Evolutionary conservation across 2,888 invertebrate species (phyloP).

Genomic region (Sphecodes monilicornis): DNA sequence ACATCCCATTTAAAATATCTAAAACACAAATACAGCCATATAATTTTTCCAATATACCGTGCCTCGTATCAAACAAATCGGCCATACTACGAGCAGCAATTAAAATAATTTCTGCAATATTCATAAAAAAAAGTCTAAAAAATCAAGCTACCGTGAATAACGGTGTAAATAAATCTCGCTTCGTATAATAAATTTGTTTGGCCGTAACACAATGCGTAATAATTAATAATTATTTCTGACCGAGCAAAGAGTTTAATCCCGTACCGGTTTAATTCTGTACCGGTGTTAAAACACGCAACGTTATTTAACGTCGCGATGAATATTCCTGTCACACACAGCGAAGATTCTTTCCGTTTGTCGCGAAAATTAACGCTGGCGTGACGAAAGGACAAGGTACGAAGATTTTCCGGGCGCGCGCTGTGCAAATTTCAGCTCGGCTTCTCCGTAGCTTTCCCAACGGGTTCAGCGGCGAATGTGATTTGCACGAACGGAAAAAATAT

Average conservation of each 20-base stretch:
- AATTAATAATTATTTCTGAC: background rate
- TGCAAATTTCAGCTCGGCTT: background rate
- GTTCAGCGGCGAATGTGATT: background rate
- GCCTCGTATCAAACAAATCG: background rate
- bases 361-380: background rate
- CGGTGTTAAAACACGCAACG: background rate
- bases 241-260: background rate
- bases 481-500: background rate
- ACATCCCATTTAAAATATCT: background rate
- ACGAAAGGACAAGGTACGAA: background rate
- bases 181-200: background rate
- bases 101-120: background rate
- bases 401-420: background rate
- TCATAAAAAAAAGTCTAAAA: background rate
- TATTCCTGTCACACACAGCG: background rate
- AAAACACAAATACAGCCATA: background rate
- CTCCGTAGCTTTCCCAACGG: background rate
- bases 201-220: background rate
- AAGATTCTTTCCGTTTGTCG: background rate
- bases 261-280: background rate
- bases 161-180: background rate
- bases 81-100: background rate
- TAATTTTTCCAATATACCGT: background rate
- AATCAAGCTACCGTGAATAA: background rate
- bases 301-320: background rate